Percentiles rank a stretch among this genome's conserved stretches.
These are phyloP conservation scores for Oreochromis grahami DNA, from an alignment of 2,797 vertebrate species.

Conservation along the genomic window DNA sequence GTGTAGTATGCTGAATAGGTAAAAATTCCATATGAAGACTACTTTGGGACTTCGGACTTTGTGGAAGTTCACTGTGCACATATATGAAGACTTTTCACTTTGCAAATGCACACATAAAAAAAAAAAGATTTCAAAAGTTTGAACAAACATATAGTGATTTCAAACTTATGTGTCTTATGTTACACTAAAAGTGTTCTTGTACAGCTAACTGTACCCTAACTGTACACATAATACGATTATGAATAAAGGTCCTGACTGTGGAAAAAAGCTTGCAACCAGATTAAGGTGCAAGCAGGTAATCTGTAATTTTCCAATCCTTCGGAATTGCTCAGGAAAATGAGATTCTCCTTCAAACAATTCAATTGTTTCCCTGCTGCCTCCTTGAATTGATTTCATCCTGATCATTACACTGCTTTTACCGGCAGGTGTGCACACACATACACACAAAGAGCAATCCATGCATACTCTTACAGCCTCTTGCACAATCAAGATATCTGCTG, in stretches of 20 bases:
- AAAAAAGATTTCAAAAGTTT: background rate
- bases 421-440: conserved; percentile 31
- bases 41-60: background rate
- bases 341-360: conserved; percentile 66
- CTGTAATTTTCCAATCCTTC: conserved; percentile 38
- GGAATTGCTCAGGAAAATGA: conserved; percentile 52
- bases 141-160: background rate
- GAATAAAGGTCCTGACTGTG: background rate
- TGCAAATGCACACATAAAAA: background rate
- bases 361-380: conserved; percentile 61
- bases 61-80: background rate
- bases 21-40: background rate
- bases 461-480: background rate
- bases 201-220: conserved; percentile 27
- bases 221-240: conserved; percentile 33
- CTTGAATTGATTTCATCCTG: conserved; percentile 51
- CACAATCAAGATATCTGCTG: conserved; percentile 27
- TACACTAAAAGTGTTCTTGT: conserved; percentile 22
- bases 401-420: conserved; percentile 60
- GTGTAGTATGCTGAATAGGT: background rate
- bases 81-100: background rate
- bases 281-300: conserved; percentile 37
- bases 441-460: background rate
- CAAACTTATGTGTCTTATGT: conserved; percentile 4
- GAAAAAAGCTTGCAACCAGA: conserved; percentile 46